These are phyloP conservation scores for Petaurus breviceps DNA, from an alignment of 2,113 vertebrate species.

Conservation along the genomic window DNA sequence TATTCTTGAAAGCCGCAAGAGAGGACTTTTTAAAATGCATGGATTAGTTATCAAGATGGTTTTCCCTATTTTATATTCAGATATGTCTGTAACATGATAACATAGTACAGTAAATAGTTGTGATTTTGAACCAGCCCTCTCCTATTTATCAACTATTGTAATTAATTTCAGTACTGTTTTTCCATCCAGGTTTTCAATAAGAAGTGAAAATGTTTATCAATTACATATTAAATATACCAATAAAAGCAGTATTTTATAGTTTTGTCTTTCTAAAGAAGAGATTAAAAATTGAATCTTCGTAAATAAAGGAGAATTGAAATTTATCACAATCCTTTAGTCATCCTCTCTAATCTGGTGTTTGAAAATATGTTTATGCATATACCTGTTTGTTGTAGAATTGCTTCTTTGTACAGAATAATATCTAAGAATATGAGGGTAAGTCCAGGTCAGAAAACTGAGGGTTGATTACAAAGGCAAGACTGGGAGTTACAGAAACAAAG, in stretches of 20 bases:
- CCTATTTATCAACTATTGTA: not conserved
- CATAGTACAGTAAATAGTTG: conserved; percentile 66
- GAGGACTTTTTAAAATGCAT: not conserved
- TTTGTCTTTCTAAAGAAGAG: not conserved
- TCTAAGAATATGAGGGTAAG: not conserved
- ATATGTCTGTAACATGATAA: not conserved
- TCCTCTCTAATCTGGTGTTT: not conserved
- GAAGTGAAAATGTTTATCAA: conserved; percentile 25
- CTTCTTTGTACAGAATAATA: not conserved
- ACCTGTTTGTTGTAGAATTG: not conserved
- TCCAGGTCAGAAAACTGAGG: not conserved
- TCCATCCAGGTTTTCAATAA: not conserved
- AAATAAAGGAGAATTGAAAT: conserved; percentile 3
- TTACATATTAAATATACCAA: not conserved
- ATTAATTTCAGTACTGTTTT: not conserved
- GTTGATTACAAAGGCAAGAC: not conserved
- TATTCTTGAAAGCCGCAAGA: not conserved
- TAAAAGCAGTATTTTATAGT: not conserved
- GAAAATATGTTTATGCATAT: not conserved
- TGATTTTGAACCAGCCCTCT: not conserved
- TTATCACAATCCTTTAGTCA: not conserved
- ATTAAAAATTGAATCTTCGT: not conserved
- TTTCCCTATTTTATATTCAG: not conserved
- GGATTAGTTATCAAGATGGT: not conserved
- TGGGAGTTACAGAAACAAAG: not conserved